Base-by-base conservation (phyloP, 2,797 vertebrate genomes). In the Rhabdomys pumilio region DNA sequence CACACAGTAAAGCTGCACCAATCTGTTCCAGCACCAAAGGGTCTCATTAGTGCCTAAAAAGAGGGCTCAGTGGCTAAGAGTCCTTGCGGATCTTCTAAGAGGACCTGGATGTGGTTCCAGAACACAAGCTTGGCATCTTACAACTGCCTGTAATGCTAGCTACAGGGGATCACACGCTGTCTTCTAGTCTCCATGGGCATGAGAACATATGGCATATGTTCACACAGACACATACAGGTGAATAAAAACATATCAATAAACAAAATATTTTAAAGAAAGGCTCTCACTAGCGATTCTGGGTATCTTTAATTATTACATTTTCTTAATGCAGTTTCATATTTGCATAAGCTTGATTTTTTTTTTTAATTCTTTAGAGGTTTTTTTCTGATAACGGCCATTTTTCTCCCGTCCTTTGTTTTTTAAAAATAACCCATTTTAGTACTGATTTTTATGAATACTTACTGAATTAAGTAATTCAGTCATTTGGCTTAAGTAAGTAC, bases 281-380 rank as follows among this genome's bases (percentile, higher is more conserved):
- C 59, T 84, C 41, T 84, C 8, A 47, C 38, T 31, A 19, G 44
- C 57, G 90, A 53, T 34, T 76, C 55, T 87, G 15, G 15, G 63
- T 61, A 76, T 59, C 14, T 65, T 47, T 79, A 89, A 57, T 89
- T 50, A 83, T 77, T 93, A 24, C 38, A 93, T 90, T 85, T 76
- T 69, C 29, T 84, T 90, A 86, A 92, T 24, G 29, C 84, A 95
- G 6, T 72, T 86, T 94, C 34, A 69, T 55, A 93, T 75, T 47
- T 69, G 22, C 8, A 17, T 17, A 77, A n/a, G 29, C 76, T 93
- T 90, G 14, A 20, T 69, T 76, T 85, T 91, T 55, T 91, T 55
- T 82, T 91, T 50, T 53, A 44, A 84, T 38, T 76, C 55, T 44
- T 96, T 94, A 4, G 8, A 44, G 53, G 6, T 44, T 85, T 22